Conservation (phyloP, 2,888 invertebrate species). For the Tipula confusa region DNA sequence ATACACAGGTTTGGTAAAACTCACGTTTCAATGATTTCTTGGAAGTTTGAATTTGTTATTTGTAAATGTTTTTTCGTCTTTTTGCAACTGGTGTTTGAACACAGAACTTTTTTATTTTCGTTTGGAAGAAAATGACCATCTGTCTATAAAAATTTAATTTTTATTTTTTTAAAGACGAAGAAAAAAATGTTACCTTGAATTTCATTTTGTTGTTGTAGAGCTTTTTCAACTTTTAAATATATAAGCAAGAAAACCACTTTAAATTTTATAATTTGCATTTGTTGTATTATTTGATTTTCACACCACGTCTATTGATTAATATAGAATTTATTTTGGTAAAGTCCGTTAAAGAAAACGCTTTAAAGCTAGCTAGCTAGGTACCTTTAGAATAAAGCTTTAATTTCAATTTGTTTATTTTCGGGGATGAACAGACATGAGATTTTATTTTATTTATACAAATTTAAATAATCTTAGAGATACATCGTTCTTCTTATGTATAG, state of each 20-base stretch:
- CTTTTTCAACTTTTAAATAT: neutral
- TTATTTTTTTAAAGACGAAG: neutral
- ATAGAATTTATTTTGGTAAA: neutral
- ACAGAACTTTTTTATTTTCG: neutral
- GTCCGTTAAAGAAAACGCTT: neutral
- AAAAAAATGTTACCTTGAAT: neutral
- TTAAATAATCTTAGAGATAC: neutral
- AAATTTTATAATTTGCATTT: neutral
- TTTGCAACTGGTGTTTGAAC: neutral
- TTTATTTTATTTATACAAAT: constrained; percentile 3
- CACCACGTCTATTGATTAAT: neutral
- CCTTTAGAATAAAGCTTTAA: neutral
- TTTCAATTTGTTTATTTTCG: neutral
- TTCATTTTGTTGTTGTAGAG: neutral
- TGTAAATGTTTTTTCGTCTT: neutral
- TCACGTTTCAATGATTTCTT: neutral
- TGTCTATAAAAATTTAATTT: neutral
- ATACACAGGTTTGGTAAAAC: neutral
- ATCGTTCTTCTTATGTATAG: neutral
- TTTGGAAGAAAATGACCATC: neutral
- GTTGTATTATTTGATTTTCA: neutral
- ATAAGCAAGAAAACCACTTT: neutral
- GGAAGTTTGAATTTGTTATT: neutral
- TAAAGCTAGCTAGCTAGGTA: neutral
- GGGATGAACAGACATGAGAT: neutral